Conservation (phyloP, 2,797 vertebrate species). For the Paedocypris micromegethes region DNA sequence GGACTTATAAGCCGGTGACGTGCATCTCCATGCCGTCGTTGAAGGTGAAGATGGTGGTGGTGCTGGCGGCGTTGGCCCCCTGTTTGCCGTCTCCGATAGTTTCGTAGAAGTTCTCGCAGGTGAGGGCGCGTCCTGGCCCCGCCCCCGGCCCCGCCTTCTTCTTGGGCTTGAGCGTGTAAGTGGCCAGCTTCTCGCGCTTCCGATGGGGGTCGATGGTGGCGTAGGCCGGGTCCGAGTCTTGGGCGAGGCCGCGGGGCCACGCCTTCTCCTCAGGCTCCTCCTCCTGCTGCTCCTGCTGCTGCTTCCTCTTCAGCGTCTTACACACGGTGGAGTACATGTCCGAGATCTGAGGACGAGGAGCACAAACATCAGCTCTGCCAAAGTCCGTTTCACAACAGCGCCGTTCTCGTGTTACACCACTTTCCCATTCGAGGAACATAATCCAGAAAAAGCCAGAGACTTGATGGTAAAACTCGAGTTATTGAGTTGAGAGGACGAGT, state of each 20-base stretch:
- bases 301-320: constrained; percentile 70
- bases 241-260: constrained; percentile 55
- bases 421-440: constrained; percentile 28
- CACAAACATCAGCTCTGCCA: constrained; percentile 34
- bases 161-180: constrained; percentile 63
- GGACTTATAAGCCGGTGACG: constrained; percentile 71
- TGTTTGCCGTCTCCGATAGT: constrained; percentile 71
- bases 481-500: too few relatives aligned
- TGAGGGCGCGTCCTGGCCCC: constrained; percentile 52
- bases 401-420: constrained; percentile 7
- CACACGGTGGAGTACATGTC: constrained; percentile 77
- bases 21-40: constrained; percentile 81
- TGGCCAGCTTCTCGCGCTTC: constrained; percentile 62
- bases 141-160: constrained; percentile 59
- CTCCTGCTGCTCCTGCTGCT: constrained; percentile 50
- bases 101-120: constrained; percentile 74
- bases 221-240: constrained; percentile 66
- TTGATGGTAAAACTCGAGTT: too few relatives aligned
- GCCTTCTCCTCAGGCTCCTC: constrained; percentile 67
- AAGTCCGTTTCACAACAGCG: constrained; percentile 38
- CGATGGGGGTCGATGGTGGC: constrained; percentile 67
- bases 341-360: constrained; percentile 65
- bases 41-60: constrained; percentile 78
- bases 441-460: constrained; percentile 6
- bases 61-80: constrained; percentile 62